Conservation (phyloP, 2,888 invertebrate genomes). For the Scrobipalpa costella region DNA sequence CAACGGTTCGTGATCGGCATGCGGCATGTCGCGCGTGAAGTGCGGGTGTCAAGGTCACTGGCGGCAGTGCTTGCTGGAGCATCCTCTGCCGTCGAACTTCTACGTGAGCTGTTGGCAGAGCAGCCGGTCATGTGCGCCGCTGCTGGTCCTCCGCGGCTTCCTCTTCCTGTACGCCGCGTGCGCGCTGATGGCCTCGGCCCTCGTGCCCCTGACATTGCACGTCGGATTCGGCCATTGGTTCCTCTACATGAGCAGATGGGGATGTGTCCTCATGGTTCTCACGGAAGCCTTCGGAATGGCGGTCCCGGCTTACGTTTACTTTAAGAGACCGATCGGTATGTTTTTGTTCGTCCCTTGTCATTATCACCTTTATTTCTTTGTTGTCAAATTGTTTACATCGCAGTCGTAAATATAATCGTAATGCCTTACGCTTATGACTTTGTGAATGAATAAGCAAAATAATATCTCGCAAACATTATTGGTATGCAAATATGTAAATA, state of each 20-base stretch:
- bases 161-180: constrained; percentile 57
- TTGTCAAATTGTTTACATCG: not conserved
- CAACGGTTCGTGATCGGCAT: constrained; percentile 8
- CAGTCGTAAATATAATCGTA: not conserved
- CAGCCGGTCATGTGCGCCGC: constrained; percentile 54
- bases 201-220: constrained; percentile 48
- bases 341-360: not conserved
- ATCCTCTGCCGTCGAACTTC: constrained; percentile 57
- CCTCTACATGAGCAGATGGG: constrained; percentile 75
- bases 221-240: constrained; percentile 61
- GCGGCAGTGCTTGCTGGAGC: constrained; percentile 55
- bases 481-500: constrained; percentile 1
- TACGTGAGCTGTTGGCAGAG: constrained; percentile 67
- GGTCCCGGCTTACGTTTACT: constrained; percentile 56
- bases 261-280: constrained; percentile 57
- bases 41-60: constrained; percentile 48
- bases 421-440: not conserved
- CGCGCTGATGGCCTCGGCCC: constrained; percentile 50
- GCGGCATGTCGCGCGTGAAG: constrained; percentile 43
- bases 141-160: constrained; percentile 49
- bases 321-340: constrained; percentile 53
- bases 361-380: not conserved
- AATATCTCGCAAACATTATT: not conserved
- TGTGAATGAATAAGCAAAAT: constrained; percentile 1
- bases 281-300: constrained; percentile 55